Evolutionary conservation across 2,888 invertebrate species (phyloP), one percentile per base, ranked within the genome.

Genomic region (Eupsilia transversa): DNA sequence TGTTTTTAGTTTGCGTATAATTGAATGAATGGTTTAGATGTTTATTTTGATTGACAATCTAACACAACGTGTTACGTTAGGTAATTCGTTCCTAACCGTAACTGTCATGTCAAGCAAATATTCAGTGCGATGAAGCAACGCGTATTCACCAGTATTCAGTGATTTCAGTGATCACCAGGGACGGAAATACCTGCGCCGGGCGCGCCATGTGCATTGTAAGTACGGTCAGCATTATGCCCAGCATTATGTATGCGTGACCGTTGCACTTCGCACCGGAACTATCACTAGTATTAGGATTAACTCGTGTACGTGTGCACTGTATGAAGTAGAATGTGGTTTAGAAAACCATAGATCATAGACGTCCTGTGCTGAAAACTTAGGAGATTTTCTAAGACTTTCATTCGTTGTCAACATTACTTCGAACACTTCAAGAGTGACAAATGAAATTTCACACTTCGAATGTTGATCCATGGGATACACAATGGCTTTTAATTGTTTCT

Each of bases 161-260:
- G 43, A 77, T 71, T 79, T 79, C 72, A 74, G 65, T 49, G n/a
- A 60, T 41, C 41, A 43, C 49, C 17, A 23, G 33, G 46, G 52
- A 38, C 43, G 35, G 56, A 61, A 54, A 54, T 65, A 61, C 57
- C n/a, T 30, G 63, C 20, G 27, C 27, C 54, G 38, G 61, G n/a
- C 46, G 33, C 41, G 54, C 49, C 46, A 72, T 14, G 59, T 68
- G 56, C 65, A 56, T 80, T 68, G 69, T 63, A 61, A 65, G 54
- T 23, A 41, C 41, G n/a, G 17, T 72, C 72, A 33, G 43, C 59
- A 72, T 82, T 46, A 77, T 73, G 54, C 54, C 68, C 72, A 33
- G 43, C 59, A 72, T 82, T 46, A 77, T 73, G 54, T 57, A 74
- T 78, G 77, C 69, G 38, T 67, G 60, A 65, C 72, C 72, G n/a